Evolutionary conservation across 2,888 invertebrate genomes (phyloP), one percentile per base, ranked within the genome.

Genomic region (Azorinus chamasolen): DNA sequence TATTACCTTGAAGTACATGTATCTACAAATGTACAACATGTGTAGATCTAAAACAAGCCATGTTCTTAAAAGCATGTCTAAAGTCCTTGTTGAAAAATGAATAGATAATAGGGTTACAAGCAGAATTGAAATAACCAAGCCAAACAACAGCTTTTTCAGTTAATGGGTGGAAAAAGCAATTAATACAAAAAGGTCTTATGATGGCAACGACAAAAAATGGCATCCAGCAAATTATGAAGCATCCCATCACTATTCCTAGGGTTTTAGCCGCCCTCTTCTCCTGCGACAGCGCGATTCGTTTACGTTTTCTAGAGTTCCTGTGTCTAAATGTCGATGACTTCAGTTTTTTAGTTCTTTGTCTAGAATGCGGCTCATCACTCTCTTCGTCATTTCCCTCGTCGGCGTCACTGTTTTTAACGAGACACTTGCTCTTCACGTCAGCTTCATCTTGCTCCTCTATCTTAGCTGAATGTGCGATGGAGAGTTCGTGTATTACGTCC

Each of bases 61-160:
- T 57, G 20, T 65, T 66, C n/a, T 96, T 97, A 94, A 99, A 98
- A 65, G 99, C 98, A 93, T 97, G 97, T 93, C 99, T 96, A 94
- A 99, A 99, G 94, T 99, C 99, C 89, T 98, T 95, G 94, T 98
- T 98, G 94, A 98, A 98, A 94, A 98, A 98, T 84, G 99, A 98
- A 86, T 94, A 94, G 90, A 99, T 98, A 59, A 98, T 95, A 3
- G 99, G 99, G 94, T 99, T 99, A 72, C 99, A 95, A 43, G 98
- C 98, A 1, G 98, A 98, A 93, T 99, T 99, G 93, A 97, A 97
- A 94, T 99, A 99, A 66, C 99, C 99, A 93, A 99, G 97, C 98
- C 98, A 99, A 94, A 98, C 98, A 89, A 98, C 95, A 63, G 97
- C 95, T 75, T 96, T 96, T 59, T 98, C 96, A 71, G 98, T 95